Percentiles rank a stretch among this genome's conserved stretches.
These are phyloP conservation scores for Panonychus citri DNA, from an alignment of 1,140 invertebrate genomes.

Conservation along the genomic window DNA sequence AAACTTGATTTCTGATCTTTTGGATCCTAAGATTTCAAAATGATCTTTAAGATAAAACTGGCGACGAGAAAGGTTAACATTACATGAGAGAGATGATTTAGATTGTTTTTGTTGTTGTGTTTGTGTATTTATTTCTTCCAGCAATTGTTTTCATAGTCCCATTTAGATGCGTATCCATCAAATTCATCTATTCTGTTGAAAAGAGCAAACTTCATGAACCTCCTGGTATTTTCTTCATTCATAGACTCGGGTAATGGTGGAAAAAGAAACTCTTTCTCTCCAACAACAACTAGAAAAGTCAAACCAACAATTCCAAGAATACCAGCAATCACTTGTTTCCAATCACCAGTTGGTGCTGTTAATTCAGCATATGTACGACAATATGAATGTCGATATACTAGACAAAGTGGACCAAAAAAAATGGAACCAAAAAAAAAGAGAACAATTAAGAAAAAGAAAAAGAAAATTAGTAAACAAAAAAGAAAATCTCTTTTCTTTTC, in stretches of 20 bases:
- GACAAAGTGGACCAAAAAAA: background rate
- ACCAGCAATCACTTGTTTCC: slow-evolving; percentile 50
- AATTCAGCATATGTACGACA: slow-evolving; percentile 79
- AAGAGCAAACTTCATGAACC: slow-evolving; percentile 52
- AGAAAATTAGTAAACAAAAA: background rate
- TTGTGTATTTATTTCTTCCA: slow-evolving; percentile 34
- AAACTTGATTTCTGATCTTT: too few relatives aligned
- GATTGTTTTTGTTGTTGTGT: too few relatives aligned
- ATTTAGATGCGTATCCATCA: slow-evolving; percentile 36
- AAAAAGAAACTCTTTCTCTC: slow-evolving; percentile 35
- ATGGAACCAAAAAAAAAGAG: slow-evolving; percentile 5
- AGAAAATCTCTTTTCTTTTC: too few relatives aligned
- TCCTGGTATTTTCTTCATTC: slow-evolving; percentile 43
- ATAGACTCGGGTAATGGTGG: slow-evolving; percentile 44
- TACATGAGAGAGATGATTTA: too few relatives aligned
- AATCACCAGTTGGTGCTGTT: slow-evolving; percentile 58
- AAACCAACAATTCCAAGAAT: slow-evolving; percentile 29
- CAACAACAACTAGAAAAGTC: slow-evolving; percentile 13
- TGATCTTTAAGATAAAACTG: too few relatives aligned
- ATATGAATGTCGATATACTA: slow-evolving; percentile 68
- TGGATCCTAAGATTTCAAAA: too few relatives aligned
- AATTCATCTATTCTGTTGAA: slow-evolving; percentile 51
- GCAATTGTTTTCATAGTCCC: slow-evolving; percentile 33
- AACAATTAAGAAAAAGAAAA: background rate
- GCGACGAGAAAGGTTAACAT: too few relatives aligned